phyloP scores from a whole-genome alignment of 64 coral and sea anemone species.

The Anthopleura sola region DNA sequence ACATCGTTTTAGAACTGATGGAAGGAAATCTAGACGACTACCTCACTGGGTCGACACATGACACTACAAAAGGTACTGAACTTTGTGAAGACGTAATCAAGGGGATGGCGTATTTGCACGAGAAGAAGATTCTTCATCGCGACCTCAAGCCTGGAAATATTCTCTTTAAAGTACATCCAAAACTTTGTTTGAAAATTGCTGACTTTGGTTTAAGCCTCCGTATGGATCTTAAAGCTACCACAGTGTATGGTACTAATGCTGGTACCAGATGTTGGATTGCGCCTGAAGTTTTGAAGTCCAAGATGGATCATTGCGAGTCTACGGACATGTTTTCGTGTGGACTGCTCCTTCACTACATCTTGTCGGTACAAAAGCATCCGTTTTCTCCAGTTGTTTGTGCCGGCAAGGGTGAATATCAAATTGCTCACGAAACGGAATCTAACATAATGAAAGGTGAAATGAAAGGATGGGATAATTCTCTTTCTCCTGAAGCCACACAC shows the following conservation, averaged over 20 bases:
- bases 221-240: no score
- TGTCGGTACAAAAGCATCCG: conserved; percentile 17
- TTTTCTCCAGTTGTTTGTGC: not conserved
- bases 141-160: no score
- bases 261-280: no score
- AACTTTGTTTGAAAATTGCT: no score
- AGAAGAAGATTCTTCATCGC: conserved; percentile 34
- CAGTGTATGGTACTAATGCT: no score
- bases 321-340: no score
- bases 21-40: conserved; percentile 1
- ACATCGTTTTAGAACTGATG: no score
- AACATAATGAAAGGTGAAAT: not conserved
- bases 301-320: no score
- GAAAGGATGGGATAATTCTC: not conserved
- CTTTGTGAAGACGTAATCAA: conserved; percentile 24
- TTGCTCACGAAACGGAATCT: not conserved
- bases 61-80: not conserved
- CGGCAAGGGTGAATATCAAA: not conserved
- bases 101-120: conserved; percentile 24
- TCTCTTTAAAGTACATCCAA: no score
- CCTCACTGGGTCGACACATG: no score
- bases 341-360: conserved; percentile 14
- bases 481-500: not conserved
- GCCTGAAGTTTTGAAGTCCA: no score
- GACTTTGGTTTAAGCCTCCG: no score